Evolutionary conservation across 2,113 vertebrate genomes (phyloP).

Genomic region (Lepus timidus): DNA sequence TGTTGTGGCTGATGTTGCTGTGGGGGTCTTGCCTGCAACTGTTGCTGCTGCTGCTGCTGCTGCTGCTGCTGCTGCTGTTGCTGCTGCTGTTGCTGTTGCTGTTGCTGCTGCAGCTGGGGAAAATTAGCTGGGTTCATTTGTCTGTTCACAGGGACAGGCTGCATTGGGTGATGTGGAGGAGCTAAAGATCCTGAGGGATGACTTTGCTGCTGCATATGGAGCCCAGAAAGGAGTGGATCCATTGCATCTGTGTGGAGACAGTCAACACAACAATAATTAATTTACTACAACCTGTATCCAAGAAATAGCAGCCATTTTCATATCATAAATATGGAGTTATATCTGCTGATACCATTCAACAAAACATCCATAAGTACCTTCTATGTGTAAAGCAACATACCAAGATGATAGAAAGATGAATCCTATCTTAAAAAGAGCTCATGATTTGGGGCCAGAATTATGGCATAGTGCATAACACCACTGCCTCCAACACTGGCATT

Average conservation of each 20-base stretch:
- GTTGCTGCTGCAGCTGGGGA: conserved; percentile 93
- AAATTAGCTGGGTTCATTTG: conserved; percentile 94
- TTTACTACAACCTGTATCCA: conserved; percentile 40
- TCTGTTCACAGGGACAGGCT: conserved; percentile 92
- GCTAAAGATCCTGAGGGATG: conserved; percentile 93
- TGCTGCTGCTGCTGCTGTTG: conserved; percentile 91
- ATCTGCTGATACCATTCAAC: conserved; percentile 27
- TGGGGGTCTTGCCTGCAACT: conserved; percentile 91
- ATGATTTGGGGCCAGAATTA: background rate
- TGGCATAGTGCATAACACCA: too few relatives aligned
- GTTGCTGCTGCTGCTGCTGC: conserved; percentile 77
- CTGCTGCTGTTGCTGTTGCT: conserved; percentile 90
- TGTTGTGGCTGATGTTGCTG: conserved; percentile 93
- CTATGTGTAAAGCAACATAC: background rate
- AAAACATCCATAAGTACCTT: background rate
- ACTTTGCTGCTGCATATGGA: conserved; percentile 91
- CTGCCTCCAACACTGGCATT: too few relatives aligned
- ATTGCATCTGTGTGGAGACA: conserved; percentile 91
- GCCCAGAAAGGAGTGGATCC: conserved; percentile 95
- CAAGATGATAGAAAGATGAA: conserved; percentile 49
- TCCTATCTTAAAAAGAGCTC: conserved; percentile 23
- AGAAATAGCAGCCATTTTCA: background rate
- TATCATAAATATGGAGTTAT: conserved; percentile 1
- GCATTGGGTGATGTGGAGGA: conserved; percentile 95
- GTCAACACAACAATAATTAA: conserved; percentile 75